A percentile compares a stretch with the other conserved stretches of the same genome.
phyloP scores from a whole-genome alignment of 2,888 invertebrate species.

The Dione vanillae region DNA sequence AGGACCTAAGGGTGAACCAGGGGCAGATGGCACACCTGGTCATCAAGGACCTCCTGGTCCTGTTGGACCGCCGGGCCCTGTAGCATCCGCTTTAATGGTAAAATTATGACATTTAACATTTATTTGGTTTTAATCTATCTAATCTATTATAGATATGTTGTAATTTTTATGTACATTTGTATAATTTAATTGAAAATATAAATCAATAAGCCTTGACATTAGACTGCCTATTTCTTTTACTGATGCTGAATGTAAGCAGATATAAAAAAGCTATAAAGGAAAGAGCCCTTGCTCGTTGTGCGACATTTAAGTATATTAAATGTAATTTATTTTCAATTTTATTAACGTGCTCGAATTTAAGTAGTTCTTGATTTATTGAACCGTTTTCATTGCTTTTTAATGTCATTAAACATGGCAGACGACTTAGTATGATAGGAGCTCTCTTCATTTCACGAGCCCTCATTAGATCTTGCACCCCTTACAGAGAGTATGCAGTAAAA shows the following conservation, averaged over 20 bases:
- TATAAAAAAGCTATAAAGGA: conserved; percentile 44
- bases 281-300: conserved; percentile 42
- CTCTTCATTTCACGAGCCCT: background rate
- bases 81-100: conserved; percentile 64
- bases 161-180: no score
- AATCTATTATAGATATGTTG: background rate
- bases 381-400: conserved; percentile 23
- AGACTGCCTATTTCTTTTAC: conserved; percentile 28
- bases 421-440: background rate
- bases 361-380: conserved; percentile 28
- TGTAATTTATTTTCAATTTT: conserved; percentile 45
- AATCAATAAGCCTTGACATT: conserved; percentile 19
- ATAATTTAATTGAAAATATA: conserved; percentile 1
- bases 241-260: conserved; percentile 35
- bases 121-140: no score
- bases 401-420: conserved; percentile 4
- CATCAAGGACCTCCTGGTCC: conserved; percentile 87
- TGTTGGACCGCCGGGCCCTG: conserved; percentile 83
- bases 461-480: background rate
- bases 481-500: no score
- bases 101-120: conserved; percentile 39
- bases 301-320: conserved; percentile 44
- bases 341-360: conserved; percentile 29
- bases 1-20: conserved; percentile 91
- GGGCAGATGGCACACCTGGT: conserved; percentile 88